These are phyloP conservation scores for Propsilocerus akamusi DNA, from an alignment of 1,140 invertebrate genomes.

Conservation along the genomic window DNA sequence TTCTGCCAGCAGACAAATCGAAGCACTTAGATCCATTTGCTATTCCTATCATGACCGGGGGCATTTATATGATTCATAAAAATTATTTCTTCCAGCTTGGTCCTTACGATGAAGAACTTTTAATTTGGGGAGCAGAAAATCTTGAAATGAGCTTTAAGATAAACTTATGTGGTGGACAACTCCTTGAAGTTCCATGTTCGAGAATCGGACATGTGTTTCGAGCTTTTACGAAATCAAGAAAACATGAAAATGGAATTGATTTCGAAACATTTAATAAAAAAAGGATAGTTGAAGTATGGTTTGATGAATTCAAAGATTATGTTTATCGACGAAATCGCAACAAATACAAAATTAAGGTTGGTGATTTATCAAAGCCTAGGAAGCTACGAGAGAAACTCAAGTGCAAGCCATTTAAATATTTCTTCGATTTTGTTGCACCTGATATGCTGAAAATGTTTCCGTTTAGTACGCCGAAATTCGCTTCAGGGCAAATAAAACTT, in stretches of 20 bases:
- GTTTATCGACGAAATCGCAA: constrained; percentile 45
- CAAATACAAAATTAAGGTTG: constrained; percentile 37
- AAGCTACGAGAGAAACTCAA: constrained; percentile 42
- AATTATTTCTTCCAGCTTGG: constrained; percentile 92
- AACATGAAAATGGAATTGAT: constrained; percentile 61
- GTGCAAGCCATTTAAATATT: constrained; percentile 74
- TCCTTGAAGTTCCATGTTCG: constrained; percentile 79
- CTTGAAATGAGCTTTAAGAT: constrained; percentile 95
- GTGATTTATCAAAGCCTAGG: constrained; percentile 47
- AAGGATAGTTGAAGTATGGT: constrained; percentile 73
- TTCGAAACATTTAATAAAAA: constrained; percentile 63
- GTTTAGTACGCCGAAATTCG: constrained; percentile 51
- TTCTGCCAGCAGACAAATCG: constrained; percentile 45
- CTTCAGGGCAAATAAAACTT: constrained; percentile 47
- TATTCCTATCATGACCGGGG: constrained; percentile 86
- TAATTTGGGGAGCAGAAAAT: constrained; percentile 94
- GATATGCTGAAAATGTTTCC: constrained; percentile 59
- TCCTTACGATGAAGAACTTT: constrained; percentile 79
- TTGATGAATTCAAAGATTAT: constrained; percentile 71
- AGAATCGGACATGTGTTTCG: constrained; percentile 90
- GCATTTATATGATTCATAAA: constrained; percentile 77
- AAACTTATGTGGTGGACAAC: constrained; percentile 76
- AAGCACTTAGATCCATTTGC: constrained; percentile 56
- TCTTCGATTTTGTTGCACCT: constrained; percentile 61
- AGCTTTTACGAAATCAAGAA: constrained; percentile 63